Base-by-base conservation (phyloP, 2,113 vertebrate genomes). In the Panurus biarmicus region DNA sequence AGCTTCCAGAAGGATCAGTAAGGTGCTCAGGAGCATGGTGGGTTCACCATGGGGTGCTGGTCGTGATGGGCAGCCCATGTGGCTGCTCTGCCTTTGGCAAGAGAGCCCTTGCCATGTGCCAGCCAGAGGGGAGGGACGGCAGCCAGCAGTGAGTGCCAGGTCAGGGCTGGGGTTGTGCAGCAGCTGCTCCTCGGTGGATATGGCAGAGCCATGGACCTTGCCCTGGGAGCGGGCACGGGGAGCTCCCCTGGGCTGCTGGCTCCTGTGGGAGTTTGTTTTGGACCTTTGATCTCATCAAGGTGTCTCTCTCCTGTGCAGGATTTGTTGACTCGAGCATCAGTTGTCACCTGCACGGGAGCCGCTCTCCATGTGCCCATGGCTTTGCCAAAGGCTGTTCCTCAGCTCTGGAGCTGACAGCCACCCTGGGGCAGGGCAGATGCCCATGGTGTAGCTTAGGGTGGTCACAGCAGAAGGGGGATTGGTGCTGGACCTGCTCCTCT, bases 71-170 rank as follows among this genome's bases (percentile, higher is more conserved):
- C 50, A 80, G 45, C 48, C 24, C 0, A 0, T 2, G 20, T 36
- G 60, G n/a, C 16, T 0, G 0, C 18, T 58, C 35, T 74, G 56
- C 23, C 47, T 58, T 62, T 67, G 61, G 61, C 51, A 91, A 14
- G 26, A 51, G 40, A 47, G 47, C 22, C 33, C 13, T 78, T 61
- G 33, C 28, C 5, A 3, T 5, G 42, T 36, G 51, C 31, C 31
- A 81, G 48, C 5, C 29, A 18, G 44, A 48, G 53, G 48, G 61
- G 38, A 51, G 7, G 19, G 51, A 67, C 1, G 6, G 50, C 8
- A 31, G 35, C 0, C 2, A 58, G 80, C 24, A 25, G 56, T 1
- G 23, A 33, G 65, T 8, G 44, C 53, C 0, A 0, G 66, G 16
- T 15, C 40, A 11, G 0, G 29, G 70, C 23, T 22, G 24, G 23